These are phyloP conservation scores for Polypedilum pembai DNA, from an alignment of 1,140 invertebrate species.

Conservation along the genomic window DNA sequence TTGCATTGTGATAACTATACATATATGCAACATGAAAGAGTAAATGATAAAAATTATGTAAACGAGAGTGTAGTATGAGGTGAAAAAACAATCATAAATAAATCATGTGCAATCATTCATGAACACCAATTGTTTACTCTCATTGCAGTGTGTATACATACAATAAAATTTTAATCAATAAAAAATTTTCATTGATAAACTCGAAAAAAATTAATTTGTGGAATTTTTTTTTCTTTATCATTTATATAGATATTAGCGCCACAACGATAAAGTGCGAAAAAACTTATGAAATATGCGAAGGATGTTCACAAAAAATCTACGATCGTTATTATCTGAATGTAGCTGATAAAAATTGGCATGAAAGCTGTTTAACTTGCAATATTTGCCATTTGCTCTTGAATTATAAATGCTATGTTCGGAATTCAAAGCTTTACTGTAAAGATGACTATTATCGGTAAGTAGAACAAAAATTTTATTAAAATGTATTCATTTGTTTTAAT, in stretches of 20 bases:
- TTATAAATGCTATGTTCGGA: slow-evolving; percentile 83
- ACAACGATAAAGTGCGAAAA: slow-evolving; percentile 56
- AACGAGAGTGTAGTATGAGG: background rate
- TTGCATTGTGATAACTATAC: background rate
- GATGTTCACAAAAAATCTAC: slow-evolving; percentile 84
- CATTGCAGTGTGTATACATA: too few species aligned
- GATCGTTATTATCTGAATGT: slow-evolving; percentile 90
- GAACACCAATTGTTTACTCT: background rate
- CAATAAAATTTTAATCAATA: too few species aligned
- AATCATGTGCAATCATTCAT: background rate
- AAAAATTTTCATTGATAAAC: background rate
- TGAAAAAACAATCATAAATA: slow-evolving; percentile 21
- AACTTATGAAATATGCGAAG: slow-evolving; percentile 72
- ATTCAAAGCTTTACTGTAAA: slow-evolving; percentile 92
- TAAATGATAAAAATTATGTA: background rate
- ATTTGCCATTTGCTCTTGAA: slow-evolving; percentile 79
- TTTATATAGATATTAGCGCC: slow-evolving; percentile 40
- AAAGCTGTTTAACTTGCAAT: slow-evolving; percentile 83
- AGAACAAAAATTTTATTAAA: slow-evolving; percentile 7
- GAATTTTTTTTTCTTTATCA: background rate
- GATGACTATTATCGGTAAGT: slow-evolving; percentile 83
- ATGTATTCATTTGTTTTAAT: background rate
- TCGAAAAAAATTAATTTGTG: background rate
- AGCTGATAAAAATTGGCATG: slow-evolving; percentile 86
- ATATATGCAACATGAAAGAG: background rate